phyloP scores from a whole-genome alignment of 1,140 invertebrate genomes.

The Dysdera silvatica region DNA sequence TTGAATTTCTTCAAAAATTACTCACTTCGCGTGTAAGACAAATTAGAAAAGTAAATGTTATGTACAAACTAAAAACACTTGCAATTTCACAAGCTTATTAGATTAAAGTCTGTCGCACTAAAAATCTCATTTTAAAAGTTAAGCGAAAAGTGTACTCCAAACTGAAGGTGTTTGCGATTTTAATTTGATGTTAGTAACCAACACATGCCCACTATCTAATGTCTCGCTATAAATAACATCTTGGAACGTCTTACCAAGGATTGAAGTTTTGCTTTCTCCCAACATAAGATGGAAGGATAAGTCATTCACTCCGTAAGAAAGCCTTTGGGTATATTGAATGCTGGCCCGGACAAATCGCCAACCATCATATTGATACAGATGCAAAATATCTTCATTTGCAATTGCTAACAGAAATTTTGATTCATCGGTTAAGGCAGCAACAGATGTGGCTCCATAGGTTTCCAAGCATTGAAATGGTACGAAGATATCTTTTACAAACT shows the following conservation, averaged over 20 bases:
- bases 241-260: constrained; percentile 8
- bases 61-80: no score
- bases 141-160: no score
- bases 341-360: constrained; percentile 42
- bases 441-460: constrained; percentile 30
- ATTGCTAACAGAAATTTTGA: constrained; percentile 34
- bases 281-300: not conserved
- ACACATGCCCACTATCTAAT: not conserved
- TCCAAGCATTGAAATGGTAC: constrained; percentile 45
- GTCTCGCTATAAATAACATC: not conserved
- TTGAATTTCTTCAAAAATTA: no score
- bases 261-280: not conserved
- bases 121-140: no score
- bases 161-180: no score
- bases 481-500: constrained; percentile 40
- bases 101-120: no score
- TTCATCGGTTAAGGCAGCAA: constrained; percentile 32
- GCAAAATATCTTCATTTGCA: constrained; percentile 18
- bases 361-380: constrained; percentile 45
- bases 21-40: no score
- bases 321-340: constrained; percentile 23
- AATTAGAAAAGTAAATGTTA: no score
- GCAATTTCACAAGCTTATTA: no score
- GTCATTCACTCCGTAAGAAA: constrained; percentile 25
- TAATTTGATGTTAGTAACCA: no score